Evolutionary conservation across 23 tunicate genomes (phyloP), one percentile per base, ranked within the genome.

Genomic region (Trididemnum nubilum): DNA sequence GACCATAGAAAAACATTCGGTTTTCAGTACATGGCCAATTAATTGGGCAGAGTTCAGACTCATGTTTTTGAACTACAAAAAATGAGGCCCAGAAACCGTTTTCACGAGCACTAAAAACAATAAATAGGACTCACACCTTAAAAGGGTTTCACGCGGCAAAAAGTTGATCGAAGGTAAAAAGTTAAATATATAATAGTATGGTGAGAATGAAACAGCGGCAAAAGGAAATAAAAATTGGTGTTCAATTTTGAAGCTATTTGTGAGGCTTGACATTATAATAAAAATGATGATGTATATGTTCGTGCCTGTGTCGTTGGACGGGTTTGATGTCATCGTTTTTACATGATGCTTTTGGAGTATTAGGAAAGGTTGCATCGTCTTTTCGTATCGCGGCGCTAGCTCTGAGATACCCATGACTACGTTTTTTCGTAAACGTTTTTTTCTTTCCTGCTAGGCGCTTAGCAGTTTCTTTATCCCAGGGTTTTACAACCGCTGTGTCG

Each of bases 201-300:
- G n/a, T n/a, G n/a, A n/a, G n/a, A n/a, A n/a, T n/a, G n/a, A n/a
- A n/a, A n/a, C n/a, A n/a, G n/a, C n/a, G n/a, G n/a, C n/a, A n/a
- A n/a, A n/a, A n/a, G n/a, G n/a, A n/a, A n/a, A n/a, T n/a, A n/a
- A n/a, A n/a, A n/a, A n/a, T n/a, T n/a, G n/a, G n/a, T n/a, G n/a
- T n/a, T n/a, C n/a, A n/a, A n/a, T n/a, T n/a, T n/a, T n/a, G n/a
- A n/a, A 24, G 38, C 82, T 77, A 77, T 70, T 69, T 82, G 23
- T 71, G 44, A 12, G 67, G 28, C 33, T 82, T 71, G 70, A 52
- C 27, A 33, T 67, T 75, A 71, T 82, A 71, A 82, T 70, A 82
- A 71, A 70, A 82, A 26, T 82, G 86, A 82, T 82, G 86, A 35
- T 82, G 86, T 44, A 50, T 58, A 70, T 82, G 86, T 82, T 82